Base-by-base conservation (phyloP, 2,888 invertebrate species). In the Lasius fuliginosus region DNA sequence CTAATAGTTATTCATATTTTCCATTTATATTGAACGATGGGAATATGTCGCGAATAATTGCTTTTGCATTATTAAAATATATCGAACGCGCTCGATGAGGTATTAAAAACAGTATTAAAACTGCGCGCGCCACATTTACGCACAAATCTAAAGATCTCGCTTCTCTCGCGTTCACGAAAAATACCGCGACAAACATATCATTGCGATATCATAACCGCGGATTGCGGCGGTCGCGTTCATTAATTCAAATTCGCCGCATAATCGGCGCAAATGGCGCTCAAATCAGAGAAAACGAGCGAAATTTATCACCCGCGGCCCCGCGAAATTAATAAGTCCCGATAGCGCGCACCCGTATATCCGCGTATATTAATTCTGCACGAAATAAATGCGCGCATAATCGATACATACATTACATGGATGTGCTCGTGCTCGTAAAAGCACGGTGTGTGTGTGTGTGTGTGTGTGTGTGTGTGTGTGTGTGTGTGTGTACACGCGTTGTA, bases 281-380 rank as follows among this genome's bases (percentile, higher is more conserved):
- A 81, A 85, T 86, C 83, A 60, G 30, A 64, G 84, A 30, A 76
- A 82, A 76, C 79, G 67, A 76, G 82, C 42, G 85, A 64, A 71
- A 84, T 79, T 73, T 82, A 83, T 74, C 60, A 46, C 33, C 33
- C 65, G 65, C 33, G 58, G 56, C 33, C 33, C 68, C 64, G 30
- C 30, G 49, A 74, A 86, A 87, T 85, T 87, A 90, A 87, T 86
- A 86, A 85, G 75, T 85, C 65, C 56, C 36, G 60, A 15, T 30
- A 33, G 79, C 71, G 56, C 9, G 15, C 30, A 79, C n/a, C 27
- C 60, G 42, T 76, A 79, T 62, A 69, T 69, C 68, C 77, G 46
- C n/a, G 53, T 64, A 79, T 83, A 79, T 83, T 84, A 83, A 85
- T 88, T 46, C 84, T 27, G 8, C 23, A 6, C 53, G 33, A 33